Percentiles rank a stretch among this genome's conserved stretches.
These are phyloP conservation scores for Vanessa tameamea DNA, from an alignment of 1,140 invertebrate genomes.

Conservation along the genomic window DNA sequence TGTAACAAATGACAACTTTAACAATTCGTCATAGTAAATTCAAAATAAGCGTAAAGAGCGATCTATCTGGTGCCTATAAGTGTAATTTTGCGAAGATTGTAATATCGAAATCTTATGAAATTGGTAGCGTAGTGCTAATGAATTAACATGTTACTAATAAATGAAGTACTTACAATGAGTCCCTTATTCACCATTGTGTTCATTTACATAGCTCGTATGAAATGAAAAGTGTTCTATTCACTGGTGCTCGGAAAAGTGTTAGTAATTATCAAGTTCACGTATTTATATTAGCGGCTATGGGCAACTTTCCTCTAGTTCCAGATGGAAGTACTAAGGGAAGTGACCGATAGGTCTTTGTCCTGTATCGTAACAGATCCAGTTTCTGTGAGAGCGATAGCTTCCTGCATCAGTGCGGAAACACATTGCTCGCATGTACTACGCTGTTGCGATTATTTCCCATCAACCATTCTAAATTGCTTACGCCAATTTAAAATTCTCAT, in stretches of 20 bases:
- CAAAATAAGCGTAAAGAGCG: conserved; percentile 34
- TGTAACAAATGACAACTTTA: conserved; percentile 48
- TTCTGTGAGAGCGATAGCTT: conserved; percentile 53
- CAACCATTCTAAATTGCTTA: conserved; percentile 20
- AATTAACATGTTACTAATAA: conserved; percentile 10
- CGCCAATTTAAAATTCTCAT: conserved; percentile 2
- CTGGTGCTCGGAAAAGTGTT: conserved; percentile 69
- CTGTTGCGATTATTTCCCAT: conserved; percentile 24
- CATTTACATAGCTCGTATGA: conserved; percentile 64
- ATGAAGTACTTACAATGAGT: conserved; percentile 61
- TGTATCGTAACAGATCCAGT: conserved; percentile 69
- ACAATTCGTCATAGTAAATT: conserved; percentile 47
- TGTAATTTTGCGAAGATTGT: conserved; percentile 32
- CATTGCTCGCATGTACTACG: conserved; percentile 39
- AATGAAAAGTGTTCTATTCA: conserved; percentile 69
- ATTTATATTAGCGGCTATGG: conserved; percentile 69
- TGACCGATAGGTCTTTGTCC: conserved; percentile 78
- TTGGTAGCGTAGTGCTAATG: conserved; percentile 25
- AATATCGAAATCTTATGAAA: conserved; percentile 31
- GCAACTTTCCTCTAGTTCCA: conserved; percentile 72
- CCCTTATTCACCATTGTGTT: conserved; percentile 60
- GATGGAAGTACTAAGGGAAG: conserved; percentile 62
- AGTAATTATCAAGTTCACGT: conserved; percentile 72
- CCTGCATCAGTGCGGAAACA: conserved; percentile 52
- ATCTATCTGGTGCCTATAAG: conserved; percentile 51